Percentiles rank a stretch among this genome's conserved stretches.
phyloP scores from a whole-genome alignment of 2,888 invertebrate species.

The Ornithoptera priamus region DNA sequence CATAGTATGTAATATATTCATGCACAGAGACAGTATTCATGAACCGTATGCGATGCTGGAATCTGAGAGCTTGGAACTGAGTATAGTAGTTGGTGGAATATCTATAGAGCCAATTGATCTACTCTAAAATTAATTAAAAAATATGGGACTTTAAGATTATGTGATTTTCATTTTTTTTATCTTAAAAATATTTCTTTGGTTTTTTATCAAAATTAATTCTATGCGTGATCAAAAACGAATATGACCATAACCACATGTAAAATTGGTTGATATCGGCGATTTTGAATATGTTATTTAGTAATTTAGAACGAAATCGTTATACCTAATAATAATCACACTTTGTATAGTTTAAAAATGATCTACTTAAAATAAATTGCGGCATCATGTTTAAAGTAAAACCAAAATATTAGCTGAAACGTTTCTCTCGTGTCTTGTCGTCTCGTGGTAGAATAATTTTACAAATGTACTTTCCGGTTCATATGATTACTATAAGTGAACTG shows the following conservation, averaged over 20 bases:
- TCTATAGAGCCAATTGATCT: neutral
- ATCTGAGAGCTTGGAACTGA: too few relatives aligned
- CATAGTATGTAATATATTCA: too few relatives aligned
- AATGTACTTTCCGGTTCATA: slow-evolving; percentile 12
- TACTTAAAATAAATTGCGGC: neutral
- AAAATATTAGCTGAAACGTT: slow-evolving; percentile 5
- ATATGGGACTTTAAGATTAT: neutral
- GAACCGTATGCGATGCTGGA: too few relatives aligned
- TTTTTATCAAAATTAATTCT: neutral
- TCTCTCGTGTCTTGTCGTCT: slow-evolving; percentile 18
- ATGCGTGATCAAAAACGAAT: neutral
- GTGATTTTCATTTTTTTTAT: neutral
- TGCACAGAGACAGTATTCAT: too few relatives aligned
- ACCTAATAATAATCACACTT: too few relatives aligned
- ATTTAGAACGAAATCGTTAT: too few relatives aligned
- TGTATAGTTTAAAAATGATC: neutral
- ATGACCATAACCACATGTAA: neutral
- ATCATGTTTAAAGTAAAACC: neutral
- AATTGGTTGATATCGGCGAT: neutral
- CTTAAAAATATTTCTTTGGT: neutral
- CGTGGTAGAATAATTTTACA: slow-evolving; percentile 16
- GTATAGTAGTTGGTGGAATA: neutral
- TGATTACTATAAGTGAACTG: slow-evolving; percentile 19
- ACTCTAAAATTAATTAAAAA: neutral
- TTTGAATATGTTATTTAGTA: neutral